Evolutionary conservation across 2,888 invertebrate genomes (phyloP).

Genomic region (Maniola hyperantus): DNA sequence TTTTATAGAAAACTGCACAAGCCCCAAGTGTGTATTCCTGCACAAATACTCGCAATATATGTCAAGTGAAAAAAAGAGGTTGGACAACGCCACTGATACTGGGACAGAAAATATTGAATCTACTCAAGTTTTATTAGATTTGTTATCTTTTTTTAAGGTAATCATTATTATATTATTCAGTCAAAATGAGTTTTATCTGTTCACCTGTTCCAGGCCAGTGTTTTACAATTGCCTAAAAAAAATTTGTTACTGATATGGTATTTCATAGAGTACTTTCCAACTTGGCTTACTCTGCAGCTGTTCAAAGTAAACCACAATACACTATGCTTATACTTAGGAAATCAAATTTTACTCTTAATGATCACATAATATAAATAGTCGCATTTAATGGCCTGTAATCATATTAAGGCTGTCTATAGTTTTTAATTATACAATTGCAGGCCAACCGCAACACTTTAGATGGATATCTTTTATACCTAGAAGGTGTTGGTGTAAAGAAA

Average conservation of each 20-base stretch:
- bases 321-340: too few species aligned
- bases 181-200: neutral
- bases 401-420: neutral
- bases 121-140: conserved; percentile 70
- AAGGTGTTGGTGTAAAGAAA: conserved; percentile 95
- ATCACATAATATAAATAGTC: neutral
- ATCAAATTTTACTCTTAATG: neutral
- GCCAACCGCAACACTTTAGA: conserved; percentile 87
- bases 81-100: conserved; percentile 85
- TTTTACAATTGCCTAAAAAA: too few species aligned
- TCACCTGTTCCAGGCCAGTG: too few species aligned
- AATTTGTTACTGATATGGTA: too few species aligned
- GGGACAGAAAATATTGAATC: conserved; percentile 70
- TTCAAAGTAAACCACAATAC: too few species aligned
- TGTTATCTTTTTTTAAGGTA: conserved; percentile 75
- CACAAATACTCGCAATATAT: conserved; percentile 93
- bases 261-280: too few species aligned
- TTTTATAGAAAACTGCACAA: conserved; percentile 87
- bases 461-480: conserved; percentile 93
- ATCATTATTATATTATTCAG: conserved; percentile 11
- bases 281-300: too few species aligned
- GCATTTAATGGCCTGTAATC: too few species aligned
- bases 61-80: conserved; percentile 94
- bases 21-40: conserved; percentile 90
- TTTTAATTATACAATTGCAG: conserved; percentile 57